These are phyloP conservation scores for Silurus aristotelis DNA, from an alignment of 2,797 vertebrate genomes.

Conservation along the genomic window DNA sequence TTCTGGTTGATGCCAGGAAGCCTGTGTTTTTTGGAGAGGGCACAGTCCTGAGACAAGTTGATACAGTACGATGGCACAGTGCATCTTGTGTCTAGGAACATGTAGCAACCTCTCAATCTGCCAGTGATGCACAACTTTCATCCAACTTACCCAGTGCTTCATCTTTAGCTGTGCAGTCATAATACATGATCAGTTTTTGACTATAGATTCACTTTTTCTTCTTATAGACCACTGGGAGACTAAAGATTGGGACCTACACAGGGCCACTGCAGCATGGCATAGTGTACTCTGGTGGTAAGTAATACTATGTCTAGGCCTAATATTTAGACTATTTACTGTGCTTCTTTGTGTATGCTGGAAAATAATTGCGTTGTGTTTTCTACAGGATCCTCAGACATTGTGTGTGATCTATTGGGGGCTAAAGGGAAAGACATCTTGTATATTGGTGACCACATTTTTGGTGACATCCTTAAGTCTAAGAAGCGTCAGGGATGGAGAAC, in stretches of 20 bases:
- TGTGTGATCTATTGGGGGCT: slow-evolving; percentile 88
- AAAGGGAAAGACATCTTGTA: slow-evolving; percentile 96
- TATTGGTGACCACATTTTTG: slow-evolving; percentile 95
- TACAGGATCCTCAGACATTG: slow-evolving; percentile 89
- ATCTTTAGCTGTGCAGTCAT: not conserved
- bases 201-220: slow-evolving; percentile 1
- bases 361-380: not conserved
- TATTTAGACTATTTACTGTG: not conserved
- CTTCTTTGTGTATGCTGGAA: not conserved
- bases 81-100: not conserved
- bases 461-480: slow-evolving; percentile 95
- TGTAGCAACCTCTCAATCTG: not conserved
- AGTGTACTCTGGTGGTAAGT: slow-evolving; percentile 92
- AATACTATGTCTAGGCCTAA: not conserved
- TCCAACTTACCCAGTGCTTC: not conserved
- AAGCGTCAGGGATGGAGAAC: slow-evolving; percentile 96
- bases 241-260: slow-evolving; percentile 96
- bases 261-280: slow-evolving; percentile 92
- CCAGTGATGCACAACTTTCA: not conserved
- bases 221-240: slow-evolving; percentile 84
- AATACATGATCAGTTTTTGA: not conserved
- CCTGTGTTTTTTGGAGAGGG: slow-evolving; percentile 92
- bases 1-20: slow-evolving; percentile 91
- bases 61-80: slow-evolving; percentile 79
- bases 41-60: slow-evolving; percentile 89